Evolutionary conservation across 2,113 vertebrate genomes (phyloP).

Genomic region (Rhea americana): DNA sequence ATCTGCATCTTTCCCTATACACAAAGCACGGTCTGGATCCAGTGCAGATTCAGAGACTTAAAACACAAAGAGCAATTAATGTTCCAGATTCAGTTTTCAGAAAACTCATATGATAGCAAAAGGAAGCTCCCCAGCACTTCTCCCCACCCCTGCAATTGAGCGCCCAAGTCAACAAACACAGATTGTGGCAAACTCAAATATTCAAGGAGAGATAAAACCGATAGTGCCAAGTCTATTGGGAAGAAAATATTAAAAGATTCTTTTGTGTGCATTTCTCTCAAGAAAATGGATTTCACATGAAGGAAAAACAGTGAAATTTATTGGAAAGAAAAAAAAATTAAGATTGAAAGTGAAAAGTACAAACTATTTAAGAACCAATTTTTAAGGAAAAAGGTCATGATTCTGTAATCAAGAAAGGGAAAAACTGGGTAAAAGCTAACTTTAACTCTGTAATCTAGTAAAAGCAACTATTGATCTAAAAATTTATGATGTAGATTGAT

Average conservation of each 20-base stretch:
- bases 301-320: not conserved
- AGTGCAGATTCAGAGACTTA: too few relatives aligned
- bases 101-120: not conserved
- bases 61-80: not conserved
- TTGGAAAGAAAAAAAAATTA: not conserved
- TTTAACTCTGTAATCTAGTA: not conserved
- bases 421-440: not conserved
- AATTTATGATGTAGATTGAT: not conserved
- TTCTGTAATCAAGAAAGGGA: not conserved
- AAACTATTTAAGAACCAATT: not conserved
- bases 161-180: not conserved
- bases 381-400: not conserved
- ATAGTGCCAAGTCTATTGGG: not conserved
- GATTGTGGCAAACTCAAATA: not conserved
- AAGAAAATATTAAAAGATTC: not conserved
- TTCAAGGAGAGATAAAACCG: not conserved
- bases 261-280: not conserved
- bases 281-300: not conserved
- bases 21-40: too few relatives aligned
- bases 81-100: not conserved
- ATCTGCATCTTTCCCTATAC: too few relatives aligned
- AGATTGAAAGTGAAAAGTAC: not conserved
- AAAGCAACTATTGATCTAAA: not conserved
- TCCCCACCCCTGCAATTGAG: not conserved
- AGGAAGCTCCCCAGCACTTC: not conserved